Conservation (phyloP, 2,797 vertebrate genomes). For the Apogon talboti region DNA sequence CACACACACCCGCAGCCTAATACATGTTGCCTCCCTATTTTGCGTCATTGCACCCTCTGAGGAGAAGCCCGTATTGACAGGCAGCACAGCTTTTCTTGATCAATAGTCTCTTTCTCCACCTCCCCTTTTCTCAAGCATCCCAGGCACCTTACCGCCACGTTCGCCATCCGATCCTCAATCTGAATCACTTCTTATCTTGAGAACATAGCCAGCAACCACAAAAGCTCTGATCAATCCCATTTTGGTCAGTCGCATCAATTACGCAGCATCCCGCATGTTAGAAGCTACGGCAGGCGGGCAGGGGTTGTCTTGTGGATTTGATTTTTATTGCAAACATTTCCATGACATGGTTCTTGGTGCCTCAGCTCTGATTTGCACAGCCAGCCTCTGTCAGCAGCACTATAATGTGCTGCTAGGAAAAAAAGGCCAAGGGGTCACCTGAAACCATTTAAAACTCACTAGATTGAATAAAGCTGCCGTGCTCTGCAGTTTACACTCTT, state of each 20-base stretch:
- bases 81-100: slow-evolving; percentile 66
- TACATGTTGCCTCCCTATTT: slow-evolving; percentile 65
- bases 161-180: slow-evolving; percentile 41
- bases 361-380: slow-evolving; percentile 51
- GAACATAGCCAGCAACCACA: slow-evolving; percentile 34
- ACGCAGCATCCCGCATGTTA: neutral
- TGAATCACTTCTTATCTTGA: slow-evolving; percentile 54
- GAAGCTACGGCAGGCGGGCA: neutral
- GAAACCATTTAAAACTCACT: slow-evolving; percentile 62
- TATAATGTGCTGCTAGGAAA: slow-evolving; percentile 42
- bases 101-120: slow-evolving; percentile 65
- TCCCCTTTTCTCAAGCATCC: slow-evolving; percentile 10
- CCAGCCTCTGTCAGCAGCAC: slow-evolving; percentile 39
- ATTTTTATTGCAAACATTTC: slow-evolving; percentile 37
- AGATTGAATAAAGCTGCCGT: slow-evolving; percentile 51
- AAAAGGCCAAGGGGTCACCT: slow-evolving; percentile 56
- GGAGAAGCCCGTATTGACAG: slow-evolving; percentile 66
- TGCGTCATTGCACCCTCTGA: slow-evolving; percentile 63
- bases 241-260: slow-evolving; percentile 60
- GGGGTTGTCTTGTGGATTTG: slow-evolving; percentile 21
- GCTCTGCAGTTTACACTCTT: slow-evolving; percentile 26
- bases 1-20: slow-evolving; percentile 37
- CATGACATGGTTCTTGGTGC: slow-evolving; percentile 3
- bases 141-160: slow-evolving; percentile 20
- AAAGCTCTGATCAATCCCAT: slow-evolving; percentile 52